phyloP scores from a whole-genome alignment of 2,113 vertebrate genomes.

The Bufo gargarizans region DNA sequence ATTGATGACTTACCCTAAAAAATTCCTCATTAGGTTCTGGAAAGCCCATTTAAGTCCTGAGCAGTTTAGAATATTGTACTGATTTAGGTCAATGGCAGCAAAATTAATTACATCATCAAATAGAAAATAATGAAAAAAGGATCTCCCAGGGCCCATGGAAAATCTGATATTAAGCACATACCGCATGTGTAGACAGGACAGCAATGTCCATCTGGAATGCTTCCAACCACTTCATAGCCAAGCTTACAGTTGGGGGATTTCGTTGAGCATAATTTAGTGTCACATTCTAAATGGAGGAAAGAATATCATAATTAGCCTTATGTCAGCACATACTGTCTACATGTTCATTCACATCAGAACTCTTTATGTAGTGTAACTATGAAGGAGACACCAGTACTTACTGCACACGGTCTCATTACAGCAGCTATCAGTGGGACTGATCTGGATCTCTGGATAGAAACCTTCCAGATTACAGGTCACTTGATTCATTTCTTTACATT shows the following conservation, averaged over 20 bases:
- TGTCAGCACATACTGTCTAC: background rate
- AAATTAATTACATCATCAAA: too few relatives aligned
- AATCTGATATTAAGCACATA: conserved; percentile 63
- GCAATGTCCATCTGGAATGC: conserved; percentile 74
- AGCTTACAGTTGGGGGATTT: conserved; percentile 66
- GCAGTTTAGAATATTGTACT: too few relatives aligned
- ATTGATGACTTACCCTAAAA: too few relatives aligned
- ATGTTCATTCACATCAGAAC: background rate
- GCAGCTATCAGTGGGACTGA: conserved; percentile 76
- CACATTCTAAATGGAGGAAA: conserved; percentile 75
- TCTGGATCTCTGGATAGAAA: conserved; percentile 71
- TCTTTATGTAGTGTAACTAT: background rate
- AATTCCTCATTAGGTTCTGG: too few relatives aligned
- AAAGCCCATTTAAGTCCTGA: too few relatives aligned
- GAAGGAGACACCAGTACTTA: conserved; percentile 69
- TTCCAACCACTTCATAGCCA: conserved; percentile 72
- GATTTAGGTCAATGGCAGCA: too few relatives aligned
- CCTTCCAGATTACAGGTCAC: conserved; percentile 76
- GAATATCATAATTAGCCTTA: background rate
- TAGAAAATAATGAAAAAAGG: background rate
- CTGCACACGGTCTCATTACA: conserved; percentile 79
- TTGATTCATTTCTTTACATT: conserved; percentile 64
- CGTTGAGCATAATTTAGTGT: conserved; percentile 73
- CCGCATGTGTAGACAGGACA: conserved; percentile 83
- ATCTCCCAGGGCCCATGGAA: background rate